A percentile compares a stretch with the other conserved stretches of the same genome.
phyloP scores from a whole-genome alignment of 2,888 invertebrate genomes.

The Aproaerema taeniolella region DNA sequence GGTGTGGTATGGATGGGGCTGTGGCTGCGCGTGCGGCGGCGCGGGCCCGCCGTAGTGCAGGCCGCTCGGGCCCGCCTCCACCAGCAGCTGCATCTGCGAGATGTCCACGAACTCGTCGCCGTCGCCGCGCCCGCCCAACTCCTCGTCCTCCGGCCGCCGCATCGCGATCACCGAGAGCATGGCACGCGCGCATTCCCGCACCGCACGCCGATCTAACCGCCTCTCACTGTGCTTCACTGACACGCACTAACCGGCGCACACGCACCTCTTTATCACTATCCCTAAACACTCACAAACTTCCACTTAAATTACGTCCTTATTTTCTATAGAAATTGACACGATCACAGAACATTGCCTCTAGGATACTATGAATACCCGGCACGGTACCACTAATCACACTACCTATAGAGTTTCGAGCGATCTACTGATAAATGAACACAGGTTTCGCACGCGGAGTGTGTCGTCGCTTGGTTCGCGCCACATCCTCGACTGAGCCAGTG shows the following conservation, averaged over 20 bases:
- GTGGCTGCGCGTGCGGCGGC: constrained; percentile 66
- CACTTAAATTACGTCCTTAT: constrained; percentile 42
- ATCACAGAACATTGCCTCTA: constrained; percentile 68
- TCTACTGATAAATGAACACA: constrained; percentile 74
- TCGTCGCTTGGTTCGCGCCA: constrained; percentile 69
- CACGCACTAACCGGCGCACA: constrained; percentile 28
- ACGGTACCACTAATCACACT: constrained; percentile 48
- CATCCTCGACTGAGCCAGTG: constrained; percentile 78
- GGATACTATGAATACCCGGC: constrained; percentile 45
- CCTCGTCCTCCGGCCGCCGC: constrained; percentile 85
- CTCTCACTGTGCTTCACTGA: constrained; percentile 24
- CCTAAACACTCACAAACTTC: constrained; percentile 22
- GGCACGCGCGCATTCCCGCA: constrained; percentile 72
- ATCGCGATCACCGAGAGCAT: constrained; percentile 82
- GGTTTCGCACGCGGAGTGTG: constrained; percentile 61
- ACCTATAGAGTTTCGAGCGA: constrained; percentile 39
- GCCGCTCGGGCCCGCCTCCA: constrained; percentile 77
- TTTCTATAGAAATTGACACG: constrained; percentile 60
- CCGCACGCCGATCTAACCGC: constrained; percentile 32
- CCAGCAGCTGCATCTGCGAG: constrained; percentile 86
- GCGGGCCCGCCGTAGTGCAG: constrained; percentile 67
- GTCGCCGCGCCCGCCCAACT: constrained; percentile 68
- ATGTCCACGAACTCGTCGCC: constrained; percentile 90
- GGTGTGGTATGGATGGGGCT: constrained; percentile 49
- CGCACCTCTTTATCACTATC: constrained; percentile 23